Base-by-base conservation (phyloP, 64 coral and sea anemone species). In the Porites australiensis region DNA sequence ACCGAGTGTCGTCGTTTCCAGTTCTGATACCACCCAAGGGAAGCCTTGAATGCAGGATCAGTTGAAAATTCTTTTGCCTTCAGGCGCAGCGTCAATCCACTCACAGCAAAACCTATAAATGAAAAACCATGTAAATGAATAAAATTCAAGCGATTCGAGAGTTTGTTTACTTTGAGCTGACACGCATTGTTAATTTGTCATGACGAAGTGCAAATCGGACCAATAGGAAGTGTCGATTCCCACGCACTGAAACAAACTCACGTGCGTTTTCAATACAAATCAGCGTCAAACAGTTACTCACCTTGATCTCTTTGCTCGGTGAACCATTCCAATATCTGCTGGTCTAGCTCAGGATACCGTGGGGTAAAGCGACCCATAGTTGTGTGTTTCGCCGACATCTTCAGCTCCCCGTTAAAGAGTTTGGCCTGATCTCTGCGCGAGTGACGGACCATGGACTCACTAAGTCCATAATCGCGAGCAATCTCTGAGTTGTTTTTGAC, bases 271-370 rank as follows among this genome's bases (percentile, higher is more conserved):
- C 21, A 74, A 46, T 44, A 9, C 70, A 74, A 74, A 46, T 74
- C 70, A 74, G 70, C 9, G 5, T 74, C 27, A 8, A 74, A 55
- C 11, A 7, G 47, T 44, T 72, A 72, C 20, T 87, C 64, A 87
- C 83, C 82, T 87, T 87, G 83, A 71, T 72, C 70, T 72, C 65
- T 71, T 68, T 70, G 88, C n/a, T 79, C 70, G 5, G 54, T 55
- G 37, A 79, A 90, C 88, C 88, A 89, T 18, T 89, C 59, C 46
- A 90, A 59, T 53, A 80, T 53, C 69, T 60, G 76, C 61, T 66
- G 74, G 76, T 90, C 88, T 37, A 79, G 22, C 62, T 80, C 88
- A 15, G 76, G 75, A 80, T 90, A 90, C 88, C 70, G 80, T 20
- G 74, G 75, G 21, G 55, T 44, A 54, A 69, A 80, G 45, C 54